Base-by-base conservation (phyloP, 2,797 vertebrate species). In the Oreochromis grahami region DNA sequence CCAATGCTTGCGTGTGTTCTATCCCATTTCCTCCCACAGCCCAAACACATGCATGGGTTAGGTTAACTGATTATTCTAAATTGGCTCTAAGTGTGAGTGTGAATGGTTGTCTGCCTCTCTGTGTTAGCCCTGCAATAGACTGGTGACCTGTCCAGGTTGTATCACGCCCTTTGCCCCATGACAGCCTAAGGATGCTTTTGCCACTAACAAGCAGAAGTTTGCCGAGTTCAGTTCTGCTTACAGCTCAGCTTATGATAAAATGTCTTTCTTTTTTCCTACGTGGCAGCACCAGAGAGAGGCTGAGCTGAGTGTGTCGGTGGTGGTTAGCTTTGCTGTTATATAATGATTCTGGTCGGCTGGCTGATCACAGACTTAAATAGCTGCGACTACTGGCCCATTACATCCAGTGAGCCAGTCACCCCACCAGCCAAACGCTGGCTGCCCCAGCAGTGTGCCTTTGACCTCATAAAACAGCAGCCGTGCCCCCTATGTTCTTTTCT, bases 271-370 rank as follows among this genome's bases (percentile, higher is more conserved):
- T 78, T 12, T 83, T 32, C 65, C 81, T 78, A 93, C 85, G 87
- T 93, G 91, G 92, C 92, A 92, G 83, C 84, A 48, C 58, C 85
- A 87, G 70, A 87, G 65, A 41, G 65, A 81, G 52, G 53, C 68
- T 63, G 82, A 85, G 83, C 50, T 45, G 5, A 84, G 84, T 50
- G 76, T 84, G 70, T 50, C 9, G 4, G 38, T 10, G 5, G 58
- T 85, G 81, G 81, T 65, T 80, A 60, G 77, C 88, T 78, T 79
- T 85, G 76, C 60, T 78, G 80, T 89, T 93, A 88, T 91, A 87
- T 91, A 92, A 93, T 45, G 2, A 79, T 29, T 53, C 80, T 41
- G 68, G 80, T 79, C 2, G 63, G 38, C 81, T 53, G 80, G 51
- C 83, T 84, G 86, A 88, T 84, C 78, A 32, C 76, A 79, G 48